Evolutionary conservation across 2,888 invertebrate genomes (phyloP).

Genomic region (Polylopha cassiicola): DNA sequence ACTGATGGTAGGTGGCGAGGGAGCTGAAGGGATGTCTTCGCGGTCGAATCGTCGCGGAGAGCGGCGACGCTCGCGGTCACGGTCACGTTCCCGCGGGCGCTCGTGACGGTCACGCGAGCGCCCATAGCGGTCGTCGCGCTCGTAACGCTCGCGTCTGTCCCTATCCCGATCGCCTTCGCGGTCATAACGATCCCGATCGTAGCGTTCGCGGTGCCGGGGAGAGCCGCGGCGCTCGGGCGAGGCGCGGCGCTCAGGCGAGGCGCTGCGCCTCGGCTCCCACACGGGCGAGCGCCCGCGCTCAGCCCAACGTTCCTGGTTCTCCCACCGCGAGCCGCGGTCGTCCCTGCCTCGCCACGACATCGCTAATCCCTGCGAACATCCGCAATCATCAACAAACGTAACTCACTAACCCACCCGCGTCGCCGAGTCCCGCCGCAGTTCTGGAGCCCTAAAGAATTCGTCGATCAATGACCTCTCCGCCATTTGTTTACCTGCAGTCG

Average conservation of each 20-base stretch:
- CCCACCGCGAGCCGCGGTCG: constrained; percentile 57
- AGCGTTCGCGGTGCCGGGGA: constrained; percentile 33
- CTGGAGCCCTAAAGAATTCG: constrained; percentile 38
- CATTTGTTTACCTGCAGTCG: constrained; percentile 56
- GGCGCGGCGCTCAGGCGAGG: constrained; percentile 42
- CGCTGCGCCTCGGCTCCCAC: constrained; percentile 56
- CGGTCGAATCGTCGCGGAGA: constrained; percentile 36
- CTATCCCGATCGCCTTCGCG: constrained; percentile 36
- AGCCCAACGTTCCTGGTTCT: constrained; percentile 34
- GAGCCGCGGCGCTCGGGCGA: constrained; percentile 32
- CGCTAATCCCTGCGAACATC: constrained; percentile 63
- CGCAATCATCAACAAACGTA: constrained; percentile 51
- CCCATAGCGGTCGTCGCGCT: constrained; percentile 28
- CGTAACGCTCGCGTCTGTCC: constrained; percentile 34
- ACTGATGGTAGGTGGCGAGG: constrained; percentile 59
- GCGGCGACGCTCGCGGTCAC: constrained; percentile 35
- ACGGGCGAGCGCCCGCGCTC: constrained; percentile 51
- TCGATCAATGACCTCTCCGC: constrained; percentile 49
- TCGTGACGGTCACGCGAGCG: constrained; percentile 30
- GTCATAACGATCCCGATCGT: constrained; percentile 34
- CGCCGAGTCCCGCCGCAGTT: constrained; percentile 28
- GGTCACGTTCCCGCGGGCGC: constrained; percentile 24
- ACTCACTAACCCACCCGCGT: constrained; percentile 46
- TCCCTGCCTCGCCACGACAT: constrained; percentile 70
- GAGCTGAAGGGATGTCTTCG: constrained; percentile 49